phyloP scores from a whole-genome alignment of 2,113 vertebrate species.

The Oreotrochilus melanogaster region DNA sequence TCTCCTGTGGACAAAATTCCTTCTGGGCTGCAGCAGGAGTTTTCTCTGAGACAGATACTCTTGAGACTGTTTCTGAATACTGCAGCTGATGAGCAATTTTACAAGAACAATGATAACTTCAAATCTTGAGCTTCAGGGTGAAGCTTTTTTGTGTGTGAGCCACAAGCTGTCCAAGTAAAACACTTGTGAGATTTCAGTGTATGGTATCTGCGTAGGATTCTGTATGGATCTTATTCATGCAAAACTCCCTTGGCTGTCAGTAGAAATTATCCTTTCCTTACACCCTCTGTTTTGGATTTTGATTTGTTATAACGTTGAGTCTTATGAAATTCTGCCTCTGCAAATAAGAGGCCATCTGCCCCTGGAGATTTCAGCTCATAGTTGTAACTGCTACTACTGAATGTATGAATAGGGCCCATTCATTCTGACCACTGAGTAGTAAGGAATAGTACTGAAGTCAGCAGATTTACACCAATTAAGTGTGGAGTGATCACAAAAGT shows the following conservation, averaged over 20 bases:
- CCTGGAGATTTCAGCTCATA: background rate
- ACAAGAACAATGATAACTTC: background rate
- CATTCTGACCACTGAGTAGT: background rate
- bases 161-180: background rate
- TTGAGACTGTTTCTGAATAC: background rate
- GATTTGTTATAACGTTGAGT: background rate
- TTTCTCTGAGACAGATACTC: background rate
- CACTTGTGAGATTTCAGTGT: background rate
- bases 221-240: background rate
- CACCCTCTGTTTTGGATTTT: background rate
- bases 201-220: background rate
- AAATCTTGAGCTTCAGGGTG: background rate
- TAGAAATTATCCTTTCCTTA: background rate
- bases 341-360: background rate
- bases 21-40: background rate
- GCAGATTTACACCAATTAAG: background rate
- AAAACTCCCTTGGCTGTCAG: background rate
- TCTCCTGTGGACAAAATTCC: background rate
- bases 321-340: slow-evolving; percentile 48
- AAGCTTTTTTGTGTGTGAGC: background rate
- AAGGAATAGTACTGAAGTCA: background rate
- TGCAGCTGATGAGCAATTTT: background rate
- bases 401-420: slow-evolving; percentile 26
- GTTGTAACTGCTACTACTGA: background rate
- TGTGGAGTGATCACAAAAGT: background rate